Evolutionary conservation across 2,888 invertebrate genomes (phyloP), one percentile per base, ranked within the genome.

Genomic region (Oscheius sp.): DNA sequence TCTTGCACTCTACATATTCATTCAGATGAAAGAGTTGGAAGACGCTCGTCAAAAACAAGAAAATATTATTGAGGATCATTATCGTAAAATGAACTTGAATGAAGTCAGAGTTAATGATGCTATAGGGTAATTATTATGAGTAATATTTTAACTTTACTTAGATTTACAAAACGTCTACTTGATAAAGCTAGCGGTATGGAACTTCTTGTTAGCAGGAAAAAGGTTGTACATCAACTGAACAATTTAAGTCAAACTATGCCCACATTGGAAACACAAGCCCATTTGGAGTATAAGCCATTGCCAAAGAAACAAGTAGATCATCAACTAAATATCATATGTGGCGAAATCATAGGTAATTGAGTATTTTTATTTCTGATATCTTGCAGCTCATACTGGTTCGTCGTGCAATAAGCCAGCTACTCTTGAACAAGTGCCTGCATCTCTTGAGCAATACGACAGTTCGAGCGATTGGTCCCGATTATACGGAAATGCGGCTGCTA

Each of bases 241-340:
- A 79, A 78, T 45, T 74, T 85, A 7, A 76, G 76, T n/a, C 85
- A 83, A 70, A 81, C 83, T 18, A 83, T 85, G 72, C 85, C 85
- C 27, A 76, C 78, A n/a, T 74, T 79, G 25, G 79, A 77, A 58
- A 74, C 76, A 41, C 82, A 80, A 61, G 61, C 77, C 25, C 84
- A 84, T 43, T 61, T 85, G 49, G 82, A 85, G 59, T 85, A 79
- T 58, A 71, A 69, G 53, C 78, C 82, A 13, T 70, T 75, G 1
- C 46, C 68, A 1, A 75, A 74, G 49, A 80, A 79, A 53, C 76
- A 77, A 25, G 64, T 80, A 2, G 82, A 82, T 43, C 68, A 64
- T 16, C 69, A 76, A 21, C 55, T 79, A 2, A 56, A 55, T 45
- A 46, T 59, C 27, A 27, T 79, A 23, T 55, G 68, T n/a, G 79